phyloP scores from a whole-genome alignment of 2,797 vertebrate genomes.

The Pteronotus mesoamericanus region DNA sequence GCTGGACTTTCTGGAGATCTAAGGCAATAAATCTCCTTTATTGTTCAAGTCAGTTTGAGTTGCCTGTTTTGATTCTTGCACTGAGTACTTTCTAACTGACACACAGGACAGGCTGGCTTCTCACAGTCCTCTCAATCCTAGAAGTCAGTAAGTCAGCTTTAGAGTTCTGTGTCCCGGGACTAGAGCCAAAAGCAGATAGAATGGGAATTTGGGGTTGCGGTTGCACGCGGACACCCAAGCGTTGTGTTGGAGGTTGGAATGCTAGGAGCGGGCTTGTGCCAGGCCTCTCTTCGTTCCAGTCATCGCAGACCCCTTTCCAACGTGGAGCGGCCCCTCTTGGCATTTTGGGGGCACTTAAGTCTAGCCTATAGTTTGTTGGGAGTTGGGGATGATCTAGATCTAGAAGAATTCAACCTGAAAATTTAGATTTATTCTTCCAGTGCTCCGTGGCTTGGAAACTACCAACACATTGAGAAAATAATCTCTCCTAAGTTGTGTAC shows the following conservation, averaged over 20 bases:
- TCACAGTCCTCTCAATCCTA: neutral
- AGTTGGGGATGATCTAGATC: neutral
- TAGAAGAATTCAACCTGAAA: neutral
- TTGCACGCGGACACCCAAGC: neutral
- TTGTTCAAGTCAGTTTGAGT: neutral
- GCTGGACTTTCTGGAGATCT: neutral
- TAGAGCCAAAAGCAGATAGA: neutral
- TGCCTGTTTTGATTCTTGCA: neutral
- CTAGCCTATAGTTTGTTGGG: neutral
- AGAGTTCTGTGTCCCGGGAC: neutral
- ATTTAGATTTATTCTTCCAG: neutral
- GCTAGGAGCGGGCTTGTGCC: neutral
- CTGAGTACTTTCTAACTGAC: neutral
- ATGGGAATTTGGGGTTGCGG: neutral
- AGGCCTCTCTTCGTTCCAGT: neutral
- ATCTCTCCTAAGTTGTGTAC: constrained; percentile 7
- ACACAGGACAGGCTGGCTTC: neutral
- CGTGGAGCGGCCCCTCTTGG: neutral
- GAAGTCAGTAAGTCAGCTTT: neutral
- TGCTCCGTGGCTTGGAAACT: neutral
- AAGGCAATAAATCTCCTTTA: neutral
- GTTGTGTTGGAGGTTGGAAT: neutral
- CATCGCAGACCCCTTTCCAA: neutral
- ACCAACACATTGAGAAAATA: neutral
- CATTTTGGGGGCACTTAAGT: neutral